Evolutionary conservation across 2,888 invertebrate genomes (phyloP).

Genomic region (Meteorus cinctellus): DNA sequence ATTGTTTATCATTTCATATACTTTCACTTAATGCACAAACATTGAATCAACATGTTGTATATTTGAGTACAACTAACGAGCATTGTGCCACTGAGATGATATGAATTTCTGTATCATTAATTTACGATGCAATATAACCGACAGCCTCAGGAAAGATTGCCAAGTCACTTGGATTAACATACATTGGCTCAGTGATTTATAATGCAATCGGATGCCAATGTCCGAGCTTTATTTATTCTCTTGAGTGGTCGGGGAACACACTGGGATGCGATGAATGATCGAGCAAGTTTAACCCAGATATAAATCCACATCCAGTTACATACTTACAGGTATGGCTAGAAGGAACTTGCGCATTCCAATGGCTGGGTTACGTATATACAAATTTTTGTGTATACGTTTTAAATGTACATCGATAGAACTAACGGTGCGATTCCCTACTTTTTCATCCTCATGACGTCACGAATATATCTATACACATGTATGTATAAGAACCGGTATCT

Average conservation of each 20-base stretch:
- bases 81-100: background rate
- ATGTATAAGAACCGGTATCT: conserved; percentile 30
- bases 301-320: conserved; percentile 14
- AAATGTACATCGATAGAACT: conserved; percentile 21
- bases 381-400: conserved; percentile 5
- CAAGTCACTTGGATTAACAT: background rate
- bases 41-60: background rate
- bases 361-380: conserved; percentile 22
- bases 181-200: conserved; percentile 14
- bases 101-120: background rate
- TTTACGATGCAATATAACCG: background rate
- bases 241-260: background rate
- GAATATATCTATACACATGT: background rate
- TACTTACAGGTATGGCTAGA: conserved; percentile 12
- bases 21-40: conserved; percentile 8
- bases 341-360: conserved; percentile 32
- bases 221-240: conserved; percentile 16
- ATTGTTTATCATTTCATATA: conserved; percentile 1
- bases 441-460: background rate
- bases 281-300: conserved; percentile 34
- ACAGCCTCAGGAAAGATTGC: conserved; percentile 13
- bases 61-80: background rate
- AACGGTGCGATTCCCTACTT: conserved; percentile 22
- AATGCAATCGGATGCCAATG: background rate
- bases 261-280: background rate